phyloP scores from a whole-genome alignment of 2,888 invertebrate genomes.

The Xylocampa areola region DNA sequence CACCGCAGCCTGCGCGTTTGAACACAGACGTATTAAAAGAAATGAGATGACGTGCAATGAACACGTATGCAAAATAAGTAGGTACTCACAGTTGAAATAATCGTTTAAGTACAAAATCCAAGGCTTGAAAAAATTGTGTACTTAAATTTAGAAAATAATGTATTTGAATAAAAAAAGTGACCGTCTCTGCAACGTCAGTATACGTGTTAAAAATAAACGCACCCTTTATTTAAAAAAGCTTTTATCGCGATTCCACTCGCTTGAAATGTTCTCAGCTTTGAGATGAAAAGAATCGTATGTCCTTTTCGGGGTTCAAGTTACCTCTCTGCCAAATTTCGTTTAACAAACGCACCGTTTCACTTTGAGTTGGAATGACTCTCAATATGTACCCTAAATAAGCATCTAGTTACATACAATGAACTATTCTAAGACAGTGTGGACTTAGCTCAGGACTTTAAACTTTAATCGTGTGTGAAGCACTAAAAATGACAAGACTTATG shows the following conservation, averaged over 20 bases:
- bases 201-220: not conserved
- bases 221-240: not conserved
- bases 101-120: not conserved
- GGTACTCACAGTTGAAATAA: not conserved
- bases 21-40: constrained; percentile 8
- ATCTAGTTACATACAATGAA: no score
- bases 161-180: not conserved
- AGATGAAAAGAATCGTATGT: no score
- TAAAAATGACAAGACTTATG: constrained; percentile 14
- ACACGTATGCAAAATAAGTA: not conserved
- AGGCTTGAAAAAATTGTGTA: not conserved
- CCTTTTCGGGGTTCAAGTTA: no score
- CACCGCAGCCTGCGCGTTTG: constrained; percentile 16
- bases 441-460: not conserved
- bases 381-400: no score
- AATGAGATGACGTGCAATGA: not conserved
- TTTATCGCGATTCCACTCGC: not conserved
- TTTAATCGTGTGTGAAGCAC: constrained; percentile 18
- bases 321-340: no score
- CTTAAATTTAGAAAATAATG: constrained; percentile 12
- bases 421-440: no score
- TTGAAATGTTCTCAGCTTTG: not conserved
- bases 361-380: no score
- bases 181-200: not conserved
- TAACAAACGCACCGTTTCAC: no score